phyloP scores from a whole-genome alignment of 1,140 invertebrate species.

The Polypedilum pembai region DNA sequence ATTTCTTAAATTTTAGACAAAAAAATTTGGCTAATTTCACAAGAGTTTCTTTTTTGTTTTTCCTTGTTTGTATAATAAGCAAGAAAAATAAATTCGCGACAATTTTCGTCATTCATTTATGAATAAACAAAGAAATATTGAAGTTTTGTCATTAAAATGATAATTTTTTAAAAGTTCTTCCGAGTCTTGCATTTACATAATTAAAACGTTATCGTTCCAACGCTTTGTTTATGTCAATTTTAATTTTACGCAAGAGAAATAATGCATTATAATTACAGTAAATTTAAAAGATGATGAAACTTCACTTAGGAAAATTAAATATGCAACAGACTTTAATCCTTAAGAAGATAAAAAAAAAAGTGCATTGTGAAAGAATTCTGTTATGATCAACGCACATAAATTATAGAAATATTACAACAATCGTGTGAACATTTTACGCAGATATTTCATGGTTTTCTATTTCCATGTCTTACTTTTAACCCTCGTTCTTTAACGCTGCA shows the following conservation, averaged over 20 bases:
- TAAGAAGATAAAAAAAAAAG: too few relatives aligned
- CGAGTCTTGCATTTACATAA: not conserved
- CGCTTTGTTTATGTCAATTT: not conserved
- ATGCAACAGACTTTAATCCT: too few relatives aligned
- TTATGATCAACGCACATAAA: slow-evolving; percentile 8
- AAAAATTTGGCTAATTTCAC: too few relatives aligned
- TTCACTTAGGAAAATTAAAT: too few relatives aligned
- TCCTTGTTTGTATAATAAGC: too few relatives aligned
- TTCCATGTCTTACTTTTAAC: not conserved
- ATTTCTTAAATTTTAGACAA: too few relatives aligned
- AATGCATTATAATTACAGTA: not conserved
- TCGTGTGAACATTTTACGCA: slow-evolving; percentile 22
- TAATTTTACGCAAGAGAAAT: slow-evolving; percentile 1
- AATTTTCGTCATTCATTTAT: too few relatives aligned
- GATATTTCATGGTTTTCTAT: slow-evolving; percentile 15
- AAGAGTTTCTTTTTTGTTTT: too few relatives aligned
- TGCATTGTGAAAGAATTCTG: not conserved
- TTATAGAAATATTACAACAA: slow-evolving; percentile 2
- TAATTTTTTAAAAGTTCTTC: not conserved
- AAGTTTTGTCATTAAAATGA: not conserved
- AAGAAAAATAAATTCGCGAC: too few relatives aligned
- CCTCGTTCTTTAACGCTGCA: not conserved
- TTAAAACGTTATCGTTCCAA: not conserved
- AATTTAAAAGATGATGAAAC: too few relatives aligned
- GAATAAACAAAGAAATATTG: too few relatives aligned